Evolutionary conservation across 1,140 invertebrate species (phyloP).

Genomic region (Micrasema longulum): DNA sequence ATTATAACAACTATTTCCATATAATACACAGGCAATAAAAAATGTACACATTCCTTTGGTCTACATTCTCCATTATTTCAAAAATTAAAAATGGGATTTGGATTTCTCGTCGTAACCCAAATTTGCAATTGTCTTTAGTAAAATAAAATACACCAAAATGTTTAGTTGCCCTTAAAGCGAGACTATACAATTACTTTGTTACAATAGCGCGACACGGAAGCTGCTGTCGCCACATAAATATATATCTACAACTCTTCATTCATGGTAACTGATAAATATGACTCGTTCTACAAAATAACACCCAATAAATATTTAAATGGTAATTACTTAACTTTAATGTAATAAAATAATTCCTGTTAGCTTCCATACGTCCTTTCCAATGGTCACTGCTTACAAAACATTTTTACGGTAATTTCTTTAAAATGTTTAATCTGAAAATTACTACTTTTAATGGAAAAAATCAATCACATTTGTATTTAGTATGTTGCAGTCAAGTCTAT

Average conservation of each 20-base stretch:
- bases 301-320: slow-evolving; percentile 40
- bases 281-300: slow-evolving; percentile 40
- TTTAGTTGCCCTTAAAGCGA: slow-evolving; percentile 1
- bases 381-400: background rate
- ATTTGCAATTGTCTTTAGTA: too few species aligned
- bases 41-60: slow-evolving; percentile 6
- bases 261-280: slow-evolving; percentile 46
- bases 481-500: slow-evolving; percentile 15
- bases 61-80: background rate
- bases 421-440: background rate
- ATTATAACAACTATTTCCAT: background rate
- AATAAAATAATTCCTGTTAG: slow-evolving; percentile 32
- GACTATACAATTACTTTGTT: slow-evolving; percentile 5
- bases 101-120: too few species aligned
- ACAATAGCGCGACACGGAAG: background rate
- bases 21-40: slow-evolving; percentile 12
- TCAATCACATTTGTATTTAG: slow-evolving; percentile 30
- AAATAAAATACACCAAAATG: slow-evolving; percentile 1
- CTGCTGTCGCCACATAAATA: slow-evolving; percentile 30
- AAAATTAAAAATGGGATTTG: background rate
- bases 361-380: slow-evolving; percentile 8
- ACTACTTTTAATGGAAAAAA: slow-evolving; percentile 18
- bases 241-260: slow-evolving; percentile 40
- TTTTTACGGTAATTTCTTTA: too few species aligned
- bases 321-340: slow-evolving; percentile 35